Evolutionary conservation across 2,888 invertebrate species (phyloP), one percentile per base, ranked within the genome.

Genomic region (Elmis aenea): DNA sequence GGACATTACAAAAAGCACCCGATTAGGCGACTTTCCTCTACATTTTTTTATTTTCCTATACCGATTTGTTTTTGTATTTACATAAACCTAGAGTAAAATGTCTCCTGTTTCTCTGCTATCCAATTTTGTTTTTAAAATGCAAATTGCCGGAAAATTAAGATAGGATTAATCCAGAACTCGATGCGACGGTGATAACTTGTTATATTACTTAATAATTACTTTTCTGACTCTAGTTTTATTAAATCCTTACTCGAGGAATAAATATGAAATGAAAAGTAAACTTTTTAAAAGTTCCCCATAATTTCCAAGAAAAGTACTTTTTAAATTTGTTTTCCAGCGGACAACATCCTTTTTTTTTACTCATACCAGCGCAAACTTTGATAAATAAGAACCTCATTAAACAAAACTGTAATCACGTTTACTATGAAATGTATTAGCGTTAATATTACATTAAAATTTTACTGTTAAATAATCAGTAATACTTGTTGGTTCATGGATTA

Each of bases 151-250:
- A 38, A 33, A 33, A 42, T 42, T 42, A 38, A 33, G 36, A 26
- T 13, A 14, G 38, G 42, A 42, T 42, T 42, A 42, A 42, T 42
- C 30, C 38, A 30, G 27, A 21, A 21, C 18, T 27, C 42, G 31
- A 34, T 34, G 25, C 26, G 34, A 25, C 33, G 38, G 27, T 42
- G 33, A 42, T 42, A 42, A 33, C 35, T 38, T 39, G 35, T 43
- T 39, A 36, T 43, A 43, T 43, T 39, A 43, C 43, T 43, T 43
- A 39, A 25, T 43, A 43, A 43, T 43, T 43, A 43, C 43, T 43
- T 43, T 42, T 38, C 32, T 25, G 21, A 24, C 15, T 42, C 37
- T 42, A 32, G 37, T 42, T 38, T 42, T 38, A 42, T 42, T 42
- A 34, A 37, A 13, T 42, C 30, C 26, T 38, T 31, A 38, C 26